These are phyloP conservation scores for Trachelus iudaicus DNA, from an alignment of 2,888 invertebrate species.

Conservation along the genomic window DNA sequence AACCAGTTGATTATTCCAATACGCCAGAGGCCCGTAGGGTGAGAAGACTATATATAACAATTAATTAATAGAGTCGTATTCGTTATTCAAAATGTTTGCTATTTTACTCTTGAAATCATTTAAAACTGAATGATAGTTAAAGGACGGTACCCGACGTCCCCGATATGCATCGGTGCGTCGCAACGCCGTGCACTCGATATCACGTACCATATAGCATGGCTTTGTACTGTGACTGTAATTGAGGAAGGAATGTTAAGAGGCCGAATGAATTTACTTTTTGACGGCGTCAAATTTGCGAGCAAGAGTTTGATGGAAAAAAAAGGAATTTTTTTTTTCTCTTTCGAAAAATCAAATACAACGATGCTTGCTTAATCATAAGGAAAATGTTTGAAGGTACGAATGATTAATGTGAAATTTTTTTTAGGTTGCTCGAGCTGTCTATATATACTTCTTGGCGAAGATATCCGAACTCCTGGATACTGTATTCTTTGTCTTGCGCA, in stretches of 20 bases:
- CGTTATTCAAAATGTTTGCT: neutral
- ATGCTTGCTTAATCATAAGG: neutral
- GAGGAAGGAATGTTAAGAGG: neutral
- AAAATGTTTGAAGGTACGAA: neutral
- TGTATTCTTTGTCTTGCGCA: conserved; percentile 92
- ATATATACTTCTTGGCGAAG: conserved; percentile 89
- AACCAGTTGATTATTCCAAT: conserved; percentile 88
- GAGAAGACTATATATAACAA: conserved; percentile 50
- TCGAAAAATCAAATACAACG: neutral
- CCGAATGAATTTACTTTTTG: neutral
- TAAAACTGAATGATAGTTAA: neutral
- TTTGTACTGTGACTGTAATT: neutral
- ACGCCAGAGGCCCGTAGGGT: conserved; percentile 83
- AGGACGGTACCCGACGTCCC: neutral
- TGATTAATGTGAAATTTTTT: conserved; percentile 68
- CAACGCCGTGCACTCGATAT: neutral
- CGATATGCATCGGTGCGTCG: neutral
- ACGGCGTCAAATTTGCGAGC: neutral
- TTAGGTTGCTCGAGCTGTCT: conserved; percentile 79
- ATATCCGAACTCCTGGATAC: conserved; percentile 91
- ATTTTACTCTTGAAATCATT: neutral
- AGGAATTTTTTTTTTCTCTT: neutral
- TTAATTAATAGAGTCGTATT: neutral
- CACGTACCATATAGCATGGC: neutral
- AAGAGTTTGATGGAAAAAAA: neutral